phyloP scores from a whole-genome alignment of 2,797 vertebrate species.

The Malacoraja senta region DNA sequence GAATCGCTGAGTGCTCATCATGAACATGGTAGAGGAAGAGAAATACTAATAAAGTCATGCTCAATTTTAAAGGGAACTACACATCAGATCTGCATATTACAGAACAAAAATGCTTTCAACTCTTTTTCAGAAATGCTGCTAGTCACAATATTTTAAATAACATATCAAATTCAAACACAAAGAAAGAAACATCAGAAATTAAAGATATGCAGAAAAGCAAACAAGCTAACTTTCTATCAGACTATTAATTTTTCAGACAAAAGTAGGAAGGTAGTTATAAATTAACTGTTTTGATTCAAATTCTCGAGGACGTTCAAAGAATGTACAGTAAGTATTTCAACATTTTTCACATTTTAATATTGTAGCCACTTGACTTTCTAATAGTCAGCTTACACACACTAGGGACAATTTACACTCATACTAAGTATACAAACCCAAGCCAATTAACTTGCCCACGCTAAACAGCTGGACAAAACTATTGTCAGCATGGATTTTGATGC shows the following conservation, averaged over 20 bases:
- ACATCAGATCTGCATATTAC: not conserved
- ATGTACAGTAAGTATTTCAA: not conserved
- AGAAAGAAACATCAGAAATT: not conserved
- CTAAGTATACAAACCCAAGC: no score
- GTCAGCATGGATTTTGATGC: not conserved
- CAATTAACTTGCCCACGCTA: no score
- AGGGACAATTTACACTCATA: no score
- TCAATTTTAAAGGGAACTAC: conserved; percentile 52
- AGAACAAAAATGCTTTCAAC: not conserved
- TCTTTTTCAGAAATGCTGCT: not conserved
- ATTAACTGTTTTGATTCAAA: not conserved
- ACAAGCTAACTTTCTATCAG: not conserved
- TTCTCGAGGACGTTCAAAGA: not conserved
- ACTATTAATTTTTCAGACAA: not conserved
- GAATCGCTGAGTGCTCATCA: conserved; percentile 55
- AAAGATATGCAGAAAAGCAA: not conserved
- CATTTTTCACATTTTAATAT: not conserved
- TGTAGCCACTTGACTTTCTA: not conserved
- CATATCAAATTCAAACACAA: not conserved
- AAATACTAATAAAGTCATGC: conserved; percentile 59
- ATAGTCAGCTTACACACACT: no score
- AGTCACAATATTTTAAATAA: not conserved
- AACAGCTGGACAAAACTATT: not conserved
- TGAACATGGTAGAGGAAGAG: conserved; percentile 50
- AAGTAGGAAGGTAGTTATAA: not conserved